Evolutionary conservation across 2,888 invertebrate genomes (phyloP), one percentile per base, ranked within the genome.

Genomic region (Mimumesa dahlbomi): DNA sequence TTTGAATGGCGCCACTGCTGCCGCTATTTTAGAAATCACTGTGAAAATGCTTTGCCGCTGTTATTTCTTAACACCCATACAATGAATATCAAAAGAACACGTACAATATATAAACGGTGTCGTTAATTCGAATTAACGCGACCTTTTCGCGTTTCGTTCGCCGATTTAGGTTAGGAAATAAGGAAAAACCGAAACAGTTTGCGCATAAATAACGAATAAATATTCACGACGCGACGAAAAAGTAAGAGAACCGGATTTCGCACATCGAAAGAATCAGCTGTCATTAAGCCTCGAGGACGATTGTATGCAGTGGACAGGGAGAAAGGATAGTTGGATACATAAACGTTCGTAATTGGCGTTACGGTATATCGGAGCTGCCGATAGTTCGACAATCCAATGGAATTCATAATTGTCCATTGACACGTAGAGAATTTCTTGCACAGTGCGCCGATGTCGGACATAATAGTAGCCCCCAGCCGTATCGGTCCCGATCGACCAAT

Each of bases 341-440:
- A 61, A 66, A 54, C 40, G 61, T 13, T 19, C 38, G 13, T 49
- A 50, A 71, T 69, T 64, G 66, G 50, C 40, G 67, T 68, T 64
- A 58, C 49, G 40, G 50, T 42, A 50, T 54, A 50, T 42, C 43
- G 52, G 19, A 7, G 57, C 65, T 46, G 67, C 42, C 65, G 73
- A 65, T 72, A 62, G 66, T 69, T 61, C 46, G 69, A 78, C 77
- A 73, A 72, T 73, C 56, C 49, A 52, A 25, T 62, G 64, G 78
- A 75, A 75, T 78, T 68, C 59, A 64, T 75, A 78, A 78, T 78
- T 77, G 62, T 62, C 73, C 48, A 54, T 54, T 59, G 75, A 71
- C 68, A 68, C 73, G 61, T 69, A 68, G 70, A 61, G 65, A 75
- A 75, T 78, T 78, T 63, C 75, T 59, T 59, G 59, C 61, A 29